Evolutionary conservation across 2,888 invertebrate species (phyloP).

Genomic region (Lasioglossum leucozonium): DNA sequence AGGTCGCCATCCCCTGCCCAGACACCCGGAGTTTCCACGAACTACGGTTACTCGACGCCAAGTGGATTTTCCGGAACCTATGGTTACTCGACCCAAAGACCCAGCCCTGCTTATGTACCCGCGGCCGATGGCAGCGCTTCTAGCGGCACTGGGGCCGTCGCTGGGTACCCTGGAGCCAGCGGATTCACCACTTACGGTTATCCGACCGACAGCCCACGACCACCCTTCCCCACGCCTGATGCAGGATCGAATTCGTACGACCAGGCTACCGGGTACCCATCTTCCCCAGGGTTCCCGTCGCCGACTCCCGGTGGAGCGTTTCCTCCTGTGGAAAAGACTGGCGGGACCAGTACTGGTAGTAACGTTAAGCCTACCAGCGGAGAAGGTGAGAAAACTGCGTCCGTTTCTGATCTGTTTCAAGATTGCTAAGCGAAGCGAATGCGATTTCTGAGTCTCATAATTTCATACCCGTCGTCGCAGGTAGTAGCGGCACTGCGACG

Average conservation of each 20-base stretch:
- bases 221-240: conserved; percentile 55
- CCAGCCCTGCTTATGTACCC: conserved; percentile 55
- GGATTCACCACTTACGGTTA: conserved; percentile 72
- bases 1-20: conserved; percentile 35
- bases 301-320: conserved; percentile 35
- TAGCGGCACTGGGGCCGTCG: conserved; percentile 35
- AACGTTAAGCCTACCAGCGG: conserved; percentile 61
- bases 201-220: conserved; percentile 71
- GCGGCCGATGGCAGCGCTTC: conserved; percentile 64
- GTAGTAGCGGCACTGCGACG: background rate
- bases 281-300: conserved; percentile 34
- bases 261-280: conserved; percentile 6
- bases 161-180: conserved; percentile 66
- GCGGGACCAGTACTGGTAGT: conserved; percentile 41
- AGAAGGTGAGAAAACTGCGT: conserved; percentile 3
- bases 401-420: background rate
- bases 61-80: conserved; percentile 68
- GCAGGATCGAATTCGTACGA: background rate
- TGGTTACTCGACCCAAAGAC: conserved; percentile 67
- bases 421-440: no score
- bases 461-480: background rate
- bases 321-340: background rate
- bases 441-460: background rate
- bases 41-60: conserved; percentile 44
- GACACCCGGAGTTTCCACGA: conserved; percentile 32